These are phyloP conservation scores for Chiloscyllium plagiosum DNA, from an alignment of 2,113 vertebrate species.

Conservation along the genomic window DNA sequence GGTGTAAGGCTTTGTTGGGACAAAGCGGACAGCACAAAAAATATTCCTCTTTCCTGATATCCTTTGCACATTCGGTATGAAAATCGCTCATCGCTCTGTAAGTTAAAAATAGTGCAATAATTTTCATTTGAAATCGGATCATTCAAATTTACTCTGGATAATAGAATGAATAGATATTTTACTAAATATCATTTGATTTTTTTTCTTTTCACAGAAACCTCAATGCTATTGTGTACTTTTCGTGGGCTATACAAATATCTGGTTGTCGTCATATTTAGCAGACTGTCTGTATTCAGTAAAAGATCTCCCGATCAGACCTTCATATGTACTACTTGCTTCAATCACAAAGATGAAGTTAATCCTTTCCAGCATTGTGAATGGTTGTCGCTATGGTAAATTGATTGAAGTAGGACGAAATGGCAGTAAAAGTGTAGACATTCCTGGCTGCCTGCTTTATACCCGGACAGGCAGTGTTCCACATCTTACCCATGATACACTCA, in stretches of 20 bases:
- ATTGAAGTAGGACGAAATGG: constrained; percentile 60
- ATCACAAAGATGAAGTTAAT: constrained; percentile 64
- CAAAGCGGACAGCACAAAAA: neutral
- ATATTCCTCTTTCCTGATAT: neutral
- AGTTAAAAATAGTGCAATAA: neutral
- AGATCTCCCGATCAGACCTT: neutral
- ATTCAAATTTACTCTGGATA: neutral
- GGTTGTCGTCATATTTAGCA: neutral
- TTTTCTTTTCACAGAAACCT: neutral
- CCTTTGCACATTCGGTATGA: neutral
- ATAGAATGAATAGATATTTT: neutral
- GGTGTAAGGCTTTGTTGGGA: neutral
- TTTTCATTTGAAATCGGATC: neutral
- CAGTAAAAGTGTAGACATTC: constrained; percentile 62
- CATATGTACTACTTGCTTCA: neutral
- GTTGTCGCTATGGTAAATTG: constrained; percentile 70
- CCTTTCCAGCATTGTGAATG: constrained; percentile 61
- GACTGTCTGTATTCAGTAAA: neutral
- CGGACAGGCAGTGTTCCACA: constrained; percentile 76
- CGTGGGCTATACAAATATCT: neutral
- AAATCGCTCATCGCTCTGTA: neutral
- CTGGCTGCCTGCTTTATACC: constrained; percentile 83
- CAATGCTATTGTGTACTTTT: neutral
- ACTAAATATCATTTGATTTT: neutral
- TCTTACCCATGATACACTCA: constrained; percentile 75